Evolutionary conservation across 1,140 invertebrate genomes (phyloP).

Genomic region (Zaprionus camerounensis): DNA sequence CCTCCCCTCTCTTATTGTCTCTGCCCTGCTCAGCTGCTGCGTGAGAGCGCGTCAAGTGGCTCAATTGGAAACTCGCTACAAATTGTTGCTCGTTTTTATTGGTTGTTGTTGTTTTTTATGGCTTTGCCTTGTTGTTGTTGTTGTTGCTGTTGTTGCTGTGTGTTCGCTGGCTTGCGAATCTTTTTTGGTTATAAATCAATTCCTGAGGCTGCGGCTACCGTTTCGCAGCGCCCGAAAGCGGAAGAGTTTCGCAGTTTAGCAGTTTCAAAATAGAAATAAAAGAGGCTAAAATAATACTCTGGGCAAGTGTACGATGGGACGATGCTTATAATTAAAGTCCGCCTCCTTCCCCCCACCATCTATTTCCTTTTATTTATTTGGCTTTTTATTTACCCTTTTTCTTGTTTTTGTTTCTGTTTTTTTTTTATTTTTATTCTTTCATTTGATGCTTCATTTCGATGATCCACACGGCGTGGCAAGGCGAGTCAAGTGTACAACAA

Average conservation of each 20-base stretch:
- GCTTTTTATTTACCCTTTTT: slow-evolving; percentile 6
- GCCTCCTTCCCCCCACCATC: too few relatives aligned
- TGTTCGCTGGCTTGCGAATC: slow-evolving; percentile 53
- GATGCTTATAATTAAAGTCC: slow-evolving; percentile 21
- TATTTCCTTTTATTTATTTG: neutral
- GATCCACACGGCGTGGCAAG: neutral
- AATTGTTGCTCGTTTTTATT: slow-evolving; percentile 48
- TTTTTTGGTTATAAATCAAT: slow-evolving; percentile 77
- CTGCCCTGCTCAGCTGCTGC: slow-evolving; percentile 12
- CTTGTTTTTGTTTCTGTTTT: neutral
- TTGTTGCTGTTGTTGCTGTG: slow-evolving; percentile 19
- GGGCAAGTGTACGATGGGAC: slow-evolving; percentile 11
- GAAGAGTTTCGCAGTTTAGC: slow-evolving; percentile 9
- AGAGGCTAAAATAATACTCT: neutral
- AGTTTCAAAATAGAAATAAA: slow-evolving; percentile 12
- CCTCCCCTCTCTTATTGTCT: slow-evolving; percentile 23
- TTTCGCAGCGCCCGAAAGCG: slow-evolving; percentile 42
- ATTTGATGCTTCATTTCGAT: neutral
- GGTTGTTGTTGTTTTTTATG: slow-evolving; percentile 44
- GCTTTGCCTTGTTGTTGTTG: slow-evolving; percentile 15
- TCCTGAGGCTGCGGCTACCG: slow-evolving; percentile 65
- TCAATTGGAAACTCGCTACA: slow-evolving; percentile 60
- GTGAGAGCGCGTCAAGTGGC: slow-evolving; percentile 79
- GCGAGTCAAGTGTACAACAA: slow-evolving; percentile 44
- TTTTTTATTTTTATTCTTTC: slow-evolving; percentile 12